A percentile compares a stretch with the other conserved stretches of the same genome.
phyloP scores from a whole-genome alignment of 2,113 vertebrate genomes.

The Gasterosteus aculeatus region DNA sequence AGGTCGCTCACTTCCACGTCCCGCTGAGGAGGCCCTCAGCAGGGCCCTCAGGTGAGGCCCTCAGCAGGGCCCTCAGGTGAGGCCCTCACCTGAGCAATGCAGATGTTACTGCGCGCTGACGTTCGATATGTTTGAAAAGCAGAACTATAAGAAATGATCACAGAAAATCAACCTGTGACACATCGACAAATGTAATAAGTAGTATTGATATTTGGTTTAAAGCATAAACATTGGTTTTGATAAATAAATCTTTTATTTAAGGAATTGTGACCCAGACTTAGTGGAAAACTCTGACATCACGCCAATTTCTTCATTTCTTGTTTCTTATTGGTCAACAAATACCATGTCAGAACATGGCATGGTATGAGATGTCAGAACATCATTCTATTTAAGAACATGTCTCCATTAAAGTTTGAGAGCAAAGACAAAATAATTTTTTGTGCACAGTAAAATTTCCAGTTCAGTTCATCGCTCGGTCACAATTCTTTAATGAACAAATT shows the following conservation, averaged over 20 bases:
- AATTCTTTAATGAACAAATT: not conserved
- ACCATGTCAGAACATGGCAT: too few relatives aligned
- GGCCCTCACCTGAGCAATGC: too few relatives aligned
- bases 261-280: not conserved
- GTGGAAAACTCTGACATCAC: not conserved
- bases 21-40: too few relatives aligned
- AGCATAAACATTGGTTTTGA: not conserved
- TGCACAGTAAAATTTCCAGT: not conserved
- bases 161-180: too few relatives aligned
- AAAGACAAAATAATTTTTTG: not conserved
- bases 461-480: not conserved
- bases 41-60: too few relatives aligned
- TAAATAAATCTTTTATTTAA: not conserved
- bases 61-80: too few relatives aligned
- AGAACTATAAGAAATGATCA: not conserved
- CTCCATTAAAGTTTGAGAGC: slow-evolving; percentile 17
- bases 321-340: not conserved
- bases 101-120: slow-evolving; percentile 3
- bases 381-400: not conserved
- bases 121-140: not conserved
- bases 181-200: too few relatives aligned
- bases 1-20: not conserved
- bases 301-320: not conserved
- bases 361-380: not conserved
- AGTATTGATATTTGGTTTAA: not conserved